Base-by-base conservation (phyloP, 2,113 vertebrate species). In the Pelvicachromis taeniatus region DNA sequence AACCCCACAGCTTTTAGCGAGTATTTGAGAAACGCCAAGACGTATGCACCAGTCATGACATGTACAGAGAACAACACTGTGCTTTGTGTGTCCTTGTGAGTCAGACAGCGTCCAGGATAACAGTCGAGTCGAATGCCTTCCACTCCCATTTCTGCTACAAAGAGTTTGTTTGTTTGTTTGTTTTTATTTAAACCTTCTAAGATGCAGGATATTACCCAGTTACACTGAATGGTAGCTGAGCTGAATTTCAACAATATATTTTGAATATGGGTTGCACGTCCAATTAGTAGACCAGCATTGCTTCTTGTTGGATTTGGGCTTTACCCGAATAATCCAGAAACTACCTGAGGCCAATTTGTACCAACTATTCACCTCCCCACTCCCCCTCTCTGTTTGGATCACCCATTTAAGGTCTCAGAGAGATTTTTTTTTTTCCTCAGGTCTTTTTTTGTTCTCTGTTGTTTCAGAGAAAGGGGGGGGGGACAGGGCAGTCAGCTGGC, bases 401-500 rank as follows among this genome's bases (percentile, higher is more conserved):
- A 88, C 80, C 40, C 61, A 65, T 87, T 89, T 85, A 86, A 61
- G 23, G 38, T 85, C 81, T 70, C 10, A 14, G 21, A 88, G 65
- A 19, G 3, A 48, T 48, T 88, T 90, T 48, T 81, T 75, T 81
- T 79, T 59, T 2, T 8, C 3, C 54, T 9, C 38, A 78, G 31
- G 81, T 12, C 63, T 91, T 92, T 90, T 90, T 88, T 90, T 93
- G 91, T 93, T 88, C 83, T 82, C 85, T 70, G 56, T 83, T 85
- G 85, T 65, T 33, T 52, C 70, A 75, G 89, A 80, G 54, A 31
- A 78, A 87, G 7, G 61, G 92, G 90, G 88, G 92, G 70, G 90
- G 88, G 79, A 68, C 78, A 59, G 91, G 87, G 84, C 88, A 89
- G 88, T 95, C 94, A 94, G 92, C 93, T 92, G 91, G 91, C 85